A percentile compares a stretch with the other conserved stretches of the same genome.
These are phyloP conservation scores for Microplitis demolitor DNA, from an alignment of 1,140 invertebrate genomes.

Conservation along the genomic window DNA sequence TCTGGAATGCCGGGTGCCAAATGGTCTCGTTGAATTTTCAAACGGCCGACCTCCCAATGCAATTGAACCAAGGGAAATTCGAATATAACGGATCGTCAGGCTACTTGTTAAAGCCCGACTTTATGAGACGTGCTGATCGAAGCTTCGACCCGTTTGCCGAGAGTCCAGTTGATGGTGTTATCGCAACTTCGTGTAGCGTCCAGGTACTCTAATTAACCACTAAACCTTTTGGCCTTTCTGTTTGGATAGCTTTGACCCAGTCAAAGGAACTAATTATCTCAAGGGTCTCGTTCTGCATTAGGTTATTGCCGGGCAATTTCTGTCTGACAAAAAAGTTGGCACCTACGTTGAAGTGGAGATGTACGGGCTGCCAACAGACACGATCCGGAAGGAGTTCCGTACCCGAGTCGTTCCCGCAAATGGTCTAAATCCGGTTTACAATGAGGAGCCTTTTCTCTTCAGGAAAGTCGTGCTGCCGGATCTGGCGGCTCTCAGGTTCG, in stretches of 20 bases:
- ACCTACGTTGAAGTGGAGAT: conserved; percentile 99
- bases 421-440: conserved; percentile 96
- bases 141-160: conserved; percentile 99
- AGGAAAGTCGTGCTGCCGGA: conserved; percentile 98
- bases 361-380: conserved; percentile 99
- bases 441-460: conserved; percentile 98
- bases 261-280: no score
- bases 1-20: conserved; percentile 91
- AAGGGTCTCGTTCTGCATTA: conserved; percentile 52
- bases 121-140: conserved; percentile 95
- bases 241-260: no score
- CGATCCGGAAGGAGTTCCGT: conserved; percentile 97
- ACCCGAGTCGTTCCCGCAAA: conserved; percentile 95
- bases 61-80: conserved; percentile 99
- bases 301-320: conserved; percentile 99
- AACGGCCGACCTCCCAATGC: conserved; percentile 98
- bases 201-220: conserved; percentile 67
- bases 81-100: conserved; percentile 97
- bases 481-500: conserved; percentile 95
- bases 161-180: conserved; percentile 98
- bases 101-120: conserved; percentile 98
- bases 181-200: conserved; percentile 97
- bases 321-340: conserved; percentile 98
- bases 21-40: conserved; percentile 99
- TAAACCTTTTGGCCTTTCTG: no score